Percentiles rank a stretch among this genome's conserved stretches.
phyloP scores from a whole-genome alignment of 1,140 invertebrate species.

The Meloidogyne chitwoodi region DNA sequence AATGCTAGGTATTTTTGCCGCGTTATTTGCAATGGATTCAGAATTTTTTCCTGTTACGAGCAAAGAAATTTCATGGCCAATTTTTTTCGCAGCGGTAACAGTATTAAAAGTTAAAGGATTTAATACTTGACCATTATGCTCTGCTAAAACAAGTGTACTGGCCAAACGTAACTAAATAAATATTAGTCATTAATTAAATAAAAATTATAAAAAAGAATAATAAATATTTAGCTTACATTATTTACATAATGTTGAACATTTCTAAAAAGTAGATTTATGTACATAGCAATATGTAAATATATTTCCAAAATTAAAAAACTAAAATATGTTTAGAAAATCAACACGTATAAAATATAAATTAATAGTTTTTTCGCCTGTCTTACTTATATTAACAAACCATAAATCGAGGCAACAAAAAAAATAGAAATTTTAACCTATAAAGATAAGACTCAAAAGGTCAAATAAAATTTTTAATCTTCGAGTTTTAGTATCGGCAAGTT shows the following conservation, averaged over 20 bases:
- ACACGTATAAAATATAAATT: too few relatives aligned
- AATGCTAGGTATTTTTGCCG: conserved; percentile 9
- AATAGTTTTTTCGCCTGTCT: too few relatives aligned
- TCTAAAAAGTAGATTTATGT: neutral
- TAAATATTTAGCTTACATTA: neutral
- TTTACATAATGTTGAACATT: neutral
- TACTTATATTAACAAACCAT: too few relatives aligned
- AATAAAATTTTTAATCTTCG: too few relatives aligned
- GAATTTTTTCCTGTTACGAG: conserved; percentile 45
- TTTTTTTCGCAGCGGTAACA: conserved; percentile 82
- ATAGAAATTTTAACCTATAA: too few relatives aligned
- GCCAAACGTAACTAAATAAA: conserved; percentile 45
- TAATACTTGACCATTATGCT: conserved; percentile 84
- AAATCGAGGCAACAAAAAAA: too few relatives aligned
- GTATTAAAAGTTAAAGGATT: conserved; percentile 81
- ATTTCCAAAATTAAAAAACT: too few relatives aligned
- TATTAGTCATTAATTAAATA: too few relatives aligned
- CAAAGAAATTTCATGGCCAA: conserved; percentile 70
- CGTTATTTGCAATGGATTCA: conserved; percentile 40
- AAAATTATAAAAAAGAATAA: neutral
- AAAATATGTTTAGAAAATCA: too few relatives aligned
- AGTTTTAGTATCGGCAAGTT: too few relatives aligned
- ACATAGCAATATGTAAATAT: neutral
- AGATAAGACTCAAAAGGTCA: too few relatives aligned
- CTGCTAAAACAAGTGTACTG: conserved; percentile 81